Base-by-base conservation (phyloP, 1,140 invertebrate species). In the Tachypleus tridentatus region DNA sequence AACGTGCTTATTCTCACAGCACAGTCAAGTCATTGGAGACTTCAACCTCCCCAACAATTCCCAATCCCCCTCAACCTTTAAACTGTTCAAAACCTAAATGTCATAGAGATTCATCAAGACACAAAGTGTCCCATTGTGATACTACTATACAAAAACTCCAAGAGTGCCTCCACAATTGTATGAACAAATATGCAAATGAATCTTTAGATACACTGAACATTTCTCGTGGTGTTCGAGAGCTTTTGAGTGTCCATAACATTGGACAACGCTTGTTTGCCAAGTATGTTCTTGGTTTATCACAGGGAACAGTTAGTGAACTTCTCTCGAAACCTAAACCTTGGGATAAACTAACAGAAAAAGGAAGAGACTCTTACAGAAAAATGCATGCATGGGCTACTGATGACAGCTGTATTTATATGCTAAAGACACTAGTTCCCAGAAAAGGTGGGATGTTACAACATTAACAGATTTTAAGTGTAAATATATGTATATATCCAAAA, bases 381-480 rank as follows among this genome's bases (percentile, higher is more conserved):
- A 99, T 99, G 93, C 93, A 97, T 78, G 93, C 92, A 64, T 99
- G 97, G 97, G 91, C 95, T 63, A 92, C 89, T 75, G 96, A 98
- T 79, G 95, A 98, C 72, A 87, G 89, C 73, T 95, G 96, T 72
- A 93, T 99, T 66, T 83, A 95, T 80, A 86, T 97, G 65, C 86
- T 99, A 75, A 98, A 98, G 79, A 92, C 92, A 65, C 86, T 98
- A 72, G 97, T 97, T 79, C 94, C 94, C 74, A 94, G 95, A 82
- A 98, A 97, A 93, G 91, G 93, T 97, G 86, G 49, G 59, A 60
- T 60, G 11, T 60, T 50, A 60, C 4, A 49, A 11, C 47, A 6
- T 60, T 60, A 29, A 29, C 29, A 29, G 29, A 29, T 29, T 29
- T 29, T 29, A 29, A 29, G 2, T 29, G 29, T 29, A 29, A 29